These are phyloP conservation scores for Aelia acuminata DNA, from an alignment of 2,888 invertebrate genomes.

Conservation along the genomic window DNA sequence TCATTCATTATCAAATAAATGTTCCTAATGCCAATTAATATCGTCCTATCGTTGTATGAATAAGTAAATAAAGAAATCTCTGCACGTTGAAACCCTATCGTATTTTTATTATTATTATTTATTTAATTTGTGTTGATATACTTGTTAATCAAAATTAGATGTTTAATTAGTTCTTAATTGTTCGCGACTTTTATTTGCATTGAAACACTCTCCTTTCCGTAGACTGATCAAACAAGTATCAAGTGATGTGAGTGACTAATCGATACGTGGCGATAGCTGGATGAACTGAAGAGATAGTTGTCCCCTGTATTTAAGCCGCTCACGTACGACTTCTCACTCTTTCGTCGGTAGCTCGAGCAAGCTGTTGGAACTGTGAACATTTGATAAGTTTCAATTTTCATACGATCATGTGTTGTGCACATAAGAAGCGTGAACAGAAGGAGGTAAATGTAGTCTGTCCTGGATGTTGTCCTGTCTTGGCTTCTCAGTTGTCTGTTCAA, in stretches of 20 bases:
- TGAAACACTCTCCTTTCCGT: too few relatives aligned
- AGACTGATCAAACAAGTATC: neutral
- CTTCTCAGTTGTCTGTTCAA: neutral
- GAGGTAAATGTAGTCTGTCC: conserved; percentile 30
- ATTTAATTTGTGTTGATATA: neutral
- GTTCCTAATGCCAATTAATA: too few relatives aligned
- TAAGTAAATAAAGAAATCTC: neutral
- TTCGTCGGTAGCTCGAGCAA: neutral
- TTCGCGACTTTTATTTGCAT: neutral
- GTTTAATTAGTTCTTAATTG: neutral
- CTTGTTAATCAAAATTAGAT: neutral
- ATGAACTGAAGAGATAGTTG: neutral
- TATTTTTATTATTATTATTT: neutral
- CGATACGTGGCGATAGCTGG: neutral
- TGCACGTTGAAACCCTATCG: neutral
- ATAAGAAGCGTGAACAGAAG: conserved; percentile 6
- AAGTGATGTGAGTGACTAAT: neutral
- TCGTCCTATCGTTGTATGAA: neutral
- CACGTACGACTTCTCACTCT: neutral
- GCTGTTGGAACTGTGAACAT: neutral
- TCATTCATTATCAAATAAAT: too few relatives aligned
- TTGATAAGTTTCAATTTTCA: neutral
- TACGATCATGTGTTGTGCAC: conserved; percentile 44
- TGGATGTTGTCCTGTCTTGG: neutral
- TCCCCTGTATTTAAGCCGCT: neutral